Evolutionary conservation across 2,888 invertebrate species (phyloP).

Genomic region (Aelia acuminata): DNA sequence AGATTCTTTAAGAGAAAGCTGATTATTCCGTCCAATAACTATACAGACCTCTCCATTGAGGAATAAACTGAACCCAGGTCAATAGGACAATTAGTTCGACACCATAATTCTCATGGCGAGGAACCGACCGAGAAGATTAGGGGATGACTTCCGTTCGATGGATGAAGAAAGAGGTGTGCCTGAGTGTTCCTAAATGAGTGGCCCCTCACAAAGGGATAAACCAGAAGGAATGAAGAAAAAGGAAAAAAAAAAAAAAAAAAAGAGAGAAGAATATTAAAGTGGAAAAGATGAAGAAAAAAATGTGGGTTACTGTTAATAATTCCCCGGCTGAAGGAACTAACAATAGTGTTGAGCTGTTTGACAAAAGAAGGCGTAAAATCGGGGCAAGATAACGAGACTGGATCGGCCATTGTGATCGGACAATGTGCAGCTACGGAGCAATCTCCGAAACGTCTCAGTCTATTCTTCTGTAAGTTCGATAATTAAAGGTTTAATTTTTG

Average conservation of each 20-base stretch:
- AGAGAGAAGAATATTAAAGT: conserved; percentile 1
- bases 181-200: conserved; percentile 27
- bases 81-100: conserved; percentile 24
- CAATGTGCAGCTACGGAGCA: neutral
- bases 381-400: conserved; percentile 44
- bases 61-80: neutral
- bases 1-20: neutral
- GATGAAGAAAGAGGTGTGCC: neutral
- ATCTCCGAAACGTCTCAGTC: conserved; percentile 40
- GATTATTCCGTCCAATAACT: neutral
- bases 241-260: no score
- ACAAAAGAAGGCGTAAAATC: conserved; percentile 46
- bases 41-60: neutral
- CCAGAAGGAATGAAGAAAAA: neutral
- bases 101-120: neutral
- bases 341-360: conserved; percentile 38
- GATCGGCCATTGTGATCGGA: conserved; percentile 20
- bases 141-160: neutral
- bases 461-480: neutral
- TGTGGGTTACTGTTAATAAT: conserved; percentile 44
- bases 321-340: neutral
- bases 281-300: conserved; percentile 12
- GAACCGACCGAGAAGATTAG: neutral
- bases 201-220: conserved; percentile 3
- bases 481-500: conserved; percentile 45